These are phyloP conservation scores for Triplophysa siluroides DNA, from an alignment of 2,113 vertebrate genomes.

Conservation along the genomic window DNA sequence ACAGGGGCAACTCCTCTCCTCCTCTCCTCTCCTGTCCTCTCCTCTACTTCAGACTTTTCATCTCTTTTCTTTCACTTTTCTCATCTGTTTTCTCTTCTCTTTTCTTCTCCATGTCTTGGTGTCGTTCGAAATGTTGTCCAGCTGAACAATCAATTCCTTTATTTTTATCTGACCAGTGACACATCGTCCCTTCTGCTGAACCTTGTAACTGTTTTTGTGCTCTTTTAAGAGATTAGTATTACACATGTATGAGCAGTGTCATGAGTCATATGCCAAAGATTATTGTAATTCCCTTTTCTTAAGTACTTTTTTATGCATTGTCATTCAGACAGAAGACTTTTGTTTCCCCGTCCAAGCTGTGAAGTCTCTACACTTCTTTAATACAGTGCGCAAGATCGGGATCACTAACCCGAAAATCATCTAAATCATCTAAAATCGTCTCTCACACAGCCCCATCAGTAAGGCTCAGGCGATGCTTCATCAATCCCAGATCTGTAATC, in stretches of 20 bases:
- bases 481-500: not conserved
- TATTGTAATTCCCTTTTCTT: slow-evolving; percentile 38
- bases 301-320: slow-evolving; percentile 32
- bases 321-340: slow-evolving; percentile 38
- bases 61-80: not conserved
- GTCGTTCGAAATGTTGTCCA: not conserved
- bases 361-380: slow-evolving; percentile 14
- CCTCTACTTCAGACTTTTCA: not conserved
- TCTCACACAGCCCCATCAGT: not conserved
- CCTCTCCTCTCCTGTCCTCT: not conserved
- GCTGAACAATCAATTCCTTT: slow-evolving; percentile 8
- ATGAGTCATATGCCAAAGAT: slow-evolving; percentile 52
- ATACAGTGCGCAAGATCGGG: not conserved
- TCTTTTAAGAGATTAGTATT: slow-evolving; percentile 41
- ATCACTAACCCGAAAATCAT: not conserved
- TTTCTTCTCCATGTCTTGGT: not conserved
- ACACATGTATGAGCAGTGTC: slow-evolving; percentile 35
- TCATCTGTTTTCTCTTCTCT: not conserved
- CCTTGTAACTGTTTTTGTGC: slow-evolving; percentile 37
- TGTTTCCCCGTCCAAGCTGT: slow-evolving; percentile 23
- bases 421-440: not conserved
- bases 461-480: not conserved
- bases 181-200: slow-evolving; percentile 1
- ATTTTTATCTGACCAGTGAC: slow-evolving; percentile 16
- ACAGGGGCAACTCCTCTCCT: slow-evolving; percentile 37